These are phyloP conservation scores for Chunga burmeisteri DNA, from an alignment of 2,113 vertebrate genomes.

Conservation along the genomic window DNA sequence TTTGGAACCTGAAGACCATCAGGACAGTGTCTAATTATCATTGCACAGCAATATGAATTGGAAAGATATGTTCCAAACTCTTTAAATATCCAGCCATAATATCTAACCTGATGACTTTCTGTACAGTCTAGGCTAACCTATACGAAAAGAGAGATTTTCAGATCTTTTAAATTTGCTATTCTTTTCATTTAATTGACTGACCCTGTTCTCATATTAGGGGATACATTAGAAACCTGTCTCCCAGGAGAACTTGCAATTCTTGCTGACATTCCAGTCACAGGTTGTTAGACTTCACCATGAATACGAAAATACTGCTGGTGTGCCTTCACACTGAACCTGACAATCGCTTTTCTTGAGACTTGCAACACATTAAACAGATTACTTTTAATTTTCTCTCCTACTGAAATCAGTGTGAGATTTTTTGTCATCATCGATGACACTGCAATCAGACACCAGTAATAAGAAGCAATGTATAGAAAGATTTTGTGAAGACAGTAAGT, in stretches of 20 bases:
- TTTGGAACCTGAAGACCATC: neutral
- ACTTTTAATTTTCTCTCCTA: neutral
- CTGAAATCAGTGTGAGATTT: neutral
- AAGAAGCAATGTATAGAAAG: neutral
- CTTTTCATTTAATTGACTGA: slow-evolving; percentile 3
- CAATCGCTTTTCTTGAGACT: neutral
- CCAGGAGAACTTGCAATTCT: neutral
- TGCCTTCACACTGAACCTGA: neutral
- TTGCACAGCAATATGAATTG: neutral
- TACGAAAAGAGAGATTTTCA: neutral
- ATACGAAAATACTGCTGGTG: neutral
- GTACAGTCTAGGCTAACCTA: neutral
- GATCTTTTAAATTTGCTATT: neutral
- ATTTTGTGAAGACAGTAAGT: neutral
- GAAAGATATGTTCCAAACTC: neutral
- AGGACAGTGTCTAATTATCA: neutral
- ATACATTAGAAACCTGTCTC: neutral
- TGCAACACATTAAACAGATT: neutral
- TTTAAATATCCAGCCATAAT: neutral
- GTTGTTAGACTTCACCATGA: neutral
- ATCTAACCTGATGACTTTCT: neutral
- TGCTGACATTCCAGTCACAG: neutral
- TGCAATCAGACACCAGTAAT: neutral
- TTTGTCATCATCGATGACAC: neutral
- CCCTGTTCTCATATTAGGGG: neutral